Evolutionary conservation across 2,797 vertebrate species (phyloP), one percentile per base, ranked within the genome.

Genomic region (Leptoclinus maculatus): DNA sequence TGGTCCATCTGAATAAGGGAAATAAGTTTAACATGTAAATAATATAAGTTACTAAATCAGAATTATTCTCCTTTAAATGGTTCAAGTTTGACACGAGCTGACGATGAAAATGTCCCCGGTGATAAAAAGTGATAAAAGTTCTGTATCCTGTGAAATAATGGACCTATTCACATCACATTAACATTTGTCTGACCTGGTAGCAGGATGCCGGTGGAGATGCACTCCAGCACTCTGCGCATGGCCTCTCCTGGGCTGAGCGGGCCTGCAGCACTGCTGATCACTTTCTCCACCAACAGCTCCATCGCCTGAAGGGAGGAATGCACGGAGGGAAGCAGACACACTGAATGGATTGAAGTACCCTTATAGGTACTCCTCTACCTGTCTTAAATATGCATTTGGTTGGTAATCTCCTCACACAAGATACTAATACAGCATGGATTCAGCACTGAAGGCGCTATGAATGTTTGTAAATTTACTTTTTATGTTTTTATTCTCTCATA

Each of bases 271-370:
- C 95, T 96, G 88, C 95, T 96, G 79, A 95, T 94, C 25, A 93
- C 91, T 76, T 96, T 96, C 89, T 95, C 95, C 53, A 95, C 95
- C 85, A 96, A 87, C 80, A 96, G 89, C 86, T 96, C 95, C 94
- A 93, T 90, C 5, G 95, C 95, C 95, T 97, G 64, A 0, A 71
- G 7, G n/a, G 16, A 68, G 11, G 65, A 34, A 75, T 45, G 58
- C 13, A 65, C 2, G 43, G 10, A 47, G 41, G 10, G 2, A 66
- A 32, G 34, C 4, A 63, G 12, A 74, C 12, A 70, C 21, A 64
- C 0, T 58, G 29, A 45, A 57, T 49, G 11, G 27, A 59, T 1
- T 45, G 1, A 64, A 57, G 5, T 21, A 23, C n/a, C 2, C 6
- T 21, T 25, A 41, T 25, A 25, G 65, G 21, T 53, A 13, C 14